Conservation (phyloP, 2,797 vertebrate genomes). For the Neosilurus mollespiculum region DNA sequence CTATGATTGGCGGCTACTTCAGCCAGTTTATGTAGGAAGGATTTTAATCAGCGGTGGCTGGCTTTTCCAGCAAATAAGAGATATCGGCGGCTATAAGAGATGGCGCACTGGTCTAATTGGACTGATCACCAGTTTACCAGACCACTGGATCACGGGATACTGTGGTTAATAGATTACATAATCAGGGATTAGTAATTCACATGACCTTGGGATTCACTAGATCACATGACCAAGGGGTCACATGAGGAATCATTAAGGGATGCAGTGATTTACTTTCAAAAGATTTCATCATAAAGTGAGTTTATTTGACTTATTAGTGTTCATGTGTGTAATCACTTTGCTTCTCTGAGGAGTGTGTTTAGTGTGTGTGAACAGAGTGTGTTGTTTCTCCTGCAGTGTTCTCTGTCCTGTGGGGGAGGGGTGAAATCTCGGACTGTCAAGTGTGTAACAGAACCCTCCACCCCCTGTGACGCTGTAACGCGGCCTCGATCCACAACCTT, state of each 20-base stretch:
- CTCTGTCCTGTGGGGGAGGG: constrained; percentile 88
- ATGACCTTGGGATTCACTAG: background rate
- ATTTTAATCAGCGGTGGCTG: no score
- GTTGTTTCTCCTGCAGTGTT: constrained; percentile 76
- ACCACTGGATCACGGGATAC: no score
- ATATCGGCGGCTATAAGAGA: no score
- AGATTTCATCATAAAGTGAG: background rate
- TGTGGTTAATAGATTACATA: background rate
- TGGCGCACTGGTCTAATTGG: no score
- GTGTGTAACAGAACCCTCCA: constrained; percentile 75
- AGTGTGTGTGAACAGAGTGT: background rate
- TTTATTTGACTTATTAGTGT: background rate
- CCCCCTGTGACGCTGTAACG: constrained; percentile 76
- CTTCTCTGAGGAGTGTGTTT: background rate
- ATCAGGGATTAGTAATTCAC: background rate
- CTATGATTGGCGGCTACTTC: no score
- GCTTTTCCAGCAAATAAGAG: no score
- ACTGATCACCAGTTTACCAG: no score
- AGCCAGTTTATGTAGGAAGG: no score
- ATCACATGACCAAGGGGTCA: no score
- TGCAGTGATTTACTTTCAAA: background rate
- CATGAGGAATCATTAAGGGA: background rate
- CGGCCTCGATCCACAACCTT: constrained; percentile 88
- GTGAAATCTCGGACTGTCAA: constrained; percentile 82
- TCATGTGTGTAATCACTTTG: background rate